Evolutionary conservation across 2,888 invertebrate genomes (phyloP), one percentile per base, ranked within the genome.

Genomic region (Microchrysa polita): DNA sequence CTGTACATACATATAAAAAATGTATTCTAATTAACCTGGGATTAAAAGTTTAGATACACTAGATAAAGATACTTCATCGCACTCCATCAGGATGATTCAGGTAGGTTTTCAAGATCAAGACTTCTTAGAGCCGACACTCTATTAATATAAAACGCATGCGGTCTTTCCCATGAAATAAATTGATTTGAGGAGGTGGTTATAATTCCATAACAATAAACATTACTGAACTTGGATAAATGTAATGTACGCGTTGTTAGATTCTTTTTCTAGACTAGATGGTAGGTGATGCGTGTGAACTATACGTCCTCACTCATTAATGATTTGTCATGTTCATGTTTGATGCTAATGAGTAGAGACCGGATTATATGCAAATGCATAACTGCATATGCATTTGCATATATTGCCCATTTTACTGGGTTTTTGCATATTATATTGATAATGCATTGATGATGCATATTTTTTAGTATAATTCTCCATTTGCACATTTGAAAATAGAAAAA

Each of bases 11-110:
- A 14, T 55, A 18, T 55, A 22, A 20, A 60, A 60, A 65, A 48
- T 65, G 16, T 44, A 65, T 65, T 65, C 65, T 65, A 65, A 65
- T 65, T 65, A 65, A 42, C 48, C 48, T 22, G 65, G 23, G 23
- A 65, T 65, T 34, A 65, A 18, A 18, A 9, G 7, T 34, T 48
- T 44, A 23, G 23, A n/a, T 40, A 61, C 40, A 18, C 23, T 40
- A 27, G 61, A 34, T 40, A n/a, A 42, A 48, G 48, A 48, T 48
- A n/a, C 48, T 34, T 48, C 48, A 48, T 12, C 14, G 48, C 48
- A 34, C 27, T 34, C 27, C 4, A 48, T 48, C 48, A 20, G 18
- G 18, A 55, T 34, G 27, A 18, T 55, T 55, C 55, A 55, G 55
- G 55, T 20, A 55, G 55, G 22, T 55, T 10, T 20, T 55, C 5